Evolutionary conservation across 2,797 vertebrate genomes (phyloP).

Genomic region (Pangasius krempfi): DNA sequence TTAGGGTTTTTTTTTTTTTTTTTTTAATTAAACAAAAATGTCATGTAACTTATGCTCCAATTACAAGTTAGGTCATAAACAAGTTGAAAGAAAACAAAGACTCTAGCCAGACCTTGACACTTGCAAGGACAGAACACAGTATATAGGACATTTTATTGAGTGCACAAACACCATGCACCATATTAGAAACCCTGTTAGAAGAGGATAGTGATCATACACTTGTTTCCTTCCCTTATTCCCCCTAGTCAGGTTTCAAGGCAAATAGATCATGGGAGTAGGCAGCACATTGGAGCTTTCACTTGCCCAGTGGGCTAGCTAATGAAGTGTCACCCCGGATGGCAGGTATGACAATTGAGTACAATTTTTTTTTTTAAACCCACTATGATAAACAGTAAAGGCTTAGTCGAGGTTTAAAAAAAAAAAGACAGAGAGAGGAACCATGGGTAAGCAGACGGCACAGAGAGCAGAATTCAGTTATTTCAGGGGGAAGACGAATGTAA

Average conservation of each 20-base stretch:
- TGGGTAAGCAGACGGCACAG: not conserved
- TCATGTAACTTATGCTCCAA: not conserved
- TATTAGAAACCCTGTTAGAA: not conserved
- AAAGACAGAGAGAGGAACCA: not conserved
- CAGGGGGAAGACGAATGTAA: not conserved
- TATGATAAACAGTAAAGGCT: not conserved
- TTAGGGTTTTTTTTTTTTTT: not conserved
- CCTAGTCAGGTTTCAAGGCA: not conserved
- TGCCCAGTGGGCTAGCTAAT: not conserved
- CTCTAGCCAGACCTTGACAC: no score
- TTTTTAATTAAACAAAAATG: not conserved
- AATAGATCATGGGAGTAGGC: not conserved
- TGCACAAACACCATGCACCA: not conserved
- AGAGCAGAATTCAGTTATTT: not conserved
- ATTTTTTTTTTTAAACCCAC: not conserved
- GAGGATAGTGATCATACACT: not conserved
- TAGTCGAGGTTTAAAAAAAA: not conserved
- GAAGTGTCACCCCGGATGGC: not conserved
- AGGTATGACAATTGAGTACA: not conserved
- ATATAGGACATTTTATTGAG: not conserved
- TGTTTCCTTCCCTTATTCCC: not conserved
- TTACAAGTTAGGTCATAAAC: not conserved
- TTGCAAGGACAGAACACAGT: not conserved
- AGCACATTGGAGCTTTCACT: not conserved
- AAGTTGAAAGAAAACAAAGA: not conserved